Percentiles rank a stretch among this genome's conserved stretches.
Conservation (phyloP, 2,888 invertebrate species). For the Phaonia tiefii region DNA sequence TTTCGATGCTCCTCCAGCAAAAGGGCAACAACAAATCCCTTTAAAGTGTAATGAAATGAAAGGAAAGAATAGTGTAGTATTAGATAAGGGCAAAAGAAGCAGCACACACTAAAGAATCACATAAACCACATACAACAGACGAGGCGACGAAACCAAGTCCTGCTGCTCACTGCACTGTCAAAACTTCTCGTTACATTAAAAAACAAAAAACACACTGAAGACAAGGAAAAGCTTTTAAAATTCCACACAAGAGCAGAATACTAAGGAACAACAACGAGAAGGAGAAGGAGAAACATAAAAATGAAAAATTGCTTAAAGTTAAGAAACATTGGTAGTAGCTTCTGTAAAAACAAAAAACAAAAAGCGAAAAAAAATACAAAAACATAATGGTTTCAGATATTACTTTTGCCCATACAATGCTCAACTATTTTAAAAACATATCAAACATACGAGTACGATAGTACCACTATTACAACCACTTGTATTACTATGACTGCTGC, state of each 20-base stretch:
- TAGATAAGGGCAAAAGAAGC: conserved; percentile 2
- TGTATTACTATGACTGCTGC: not conserved
- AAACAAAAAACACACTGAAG: conserved; percentile 36
- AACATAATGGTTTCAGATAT: not conserved
- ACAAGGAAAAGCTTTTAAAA: conserved; percentile 64
- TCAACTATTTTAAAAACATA: conserved; percentile 32
- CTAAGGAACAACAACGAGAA: not conserved
- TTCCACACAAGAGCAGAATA: not conserved
- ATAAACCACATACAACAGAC: conserved; percentile 40
- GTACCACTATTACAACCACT: conserved; percentile 7
- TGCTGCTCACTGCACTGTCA: conserved; percentile 39
- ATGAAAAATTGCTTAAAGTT: conserved; percentile 63
- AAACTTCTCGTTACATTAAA: conserved; percentile 51
- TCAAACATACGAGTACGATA: conserved; percentile 12
- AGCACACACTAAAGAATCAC: not conserved
- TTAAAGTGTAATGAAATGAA: not conserved
- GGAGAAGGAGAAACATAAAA: conserved; percentile 46
- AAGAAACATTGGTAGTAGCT: conserved; percentile 26
- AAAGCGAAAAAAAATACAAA: not conserved
- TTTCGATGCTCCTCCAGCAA: conserved; percentile 38
- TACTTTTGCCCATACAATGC: conserved; percentile 9
- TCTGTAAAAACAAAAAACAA: too few relatives aligned
- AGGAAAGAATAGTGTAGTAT: not conserved
- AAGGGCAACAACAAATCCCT: not conserved
- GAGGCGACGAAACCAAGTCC: conserved; percentile 26